Evolutionary conservation across 2,797 vertebrate genomes (phyloP).

Genomic region (Tangara arthus): DNA sequence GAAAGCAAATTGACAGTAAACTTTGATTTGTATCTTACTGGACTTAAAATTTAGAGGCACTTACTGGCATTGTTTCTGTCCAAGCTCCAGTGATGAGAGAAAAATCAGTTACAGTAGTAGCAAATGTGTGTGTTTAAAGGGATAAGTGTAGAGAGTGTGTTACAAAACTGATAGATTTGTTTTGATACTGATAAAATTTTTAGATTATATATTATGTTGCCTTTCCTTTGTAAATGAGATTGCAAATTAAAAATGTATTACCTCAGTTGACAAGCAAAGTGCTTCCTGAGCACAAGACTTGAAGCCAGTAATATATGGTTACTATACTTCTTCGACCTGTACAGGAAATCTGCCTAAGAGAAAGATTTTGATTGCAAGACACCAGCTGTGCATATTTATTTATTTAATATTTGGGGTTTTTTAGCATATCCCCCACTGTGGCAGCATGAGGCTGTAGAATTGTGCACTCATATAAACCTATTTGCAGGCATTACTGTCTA

Average conservation of each 20-base stretch:
- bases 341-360: background rate
- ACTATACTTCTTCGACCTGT: background rate
- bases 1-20: background rate
- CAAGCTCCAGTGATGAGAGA: background rate
- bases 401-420: background rate
- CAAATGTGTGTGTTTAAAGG: background rate
- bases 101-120: background rate
- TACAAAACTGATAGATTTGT: background rate
- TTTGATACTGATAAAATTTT: background rate
- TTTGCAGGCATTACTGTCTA: background rate
- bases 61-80: background rate
- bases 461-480: background rate
- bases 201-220: background rate
- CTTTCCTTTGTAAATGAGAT: background rate
- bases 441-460: background rate
- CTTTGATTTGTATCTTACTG: background rate
- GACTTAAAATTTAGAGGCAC: background rate
- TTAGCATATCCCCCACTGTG: background rate
- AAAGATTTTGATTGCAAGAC: background rate
- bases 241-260: conserved; percentile 27
- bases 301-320: background rate
- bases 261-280: background rate
- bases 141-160: background rate
- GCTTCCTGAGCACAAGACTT: background rate
- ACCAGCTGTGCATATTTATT: background rate